A percentile compares a stretch with the other conserved stretches of the same genome.
Conservation (phyloP, 2,888 invertebrate species). For the Microctonus brassicae region DNA sequence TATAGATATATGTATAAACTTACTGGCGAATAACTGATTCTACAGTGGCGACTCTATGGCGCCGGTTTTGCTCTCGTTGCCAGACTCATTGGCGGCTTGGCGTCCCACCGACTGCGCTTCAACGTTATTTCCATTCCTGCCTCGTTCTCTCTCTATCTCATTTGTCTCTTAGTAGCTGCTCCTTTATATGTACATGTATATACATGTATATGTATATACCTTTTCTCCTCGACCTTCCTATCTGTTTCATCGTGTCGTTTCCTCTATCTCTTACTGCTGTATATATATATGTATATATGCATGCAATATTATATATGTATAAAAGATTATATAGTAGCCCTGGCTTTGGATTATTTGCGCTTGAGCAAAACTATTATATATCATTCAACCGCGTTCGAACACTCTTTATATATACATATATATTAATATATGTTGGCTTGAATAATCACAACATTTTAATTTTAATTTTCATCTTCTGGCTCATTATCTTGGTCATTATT, state of each 20-base stretch:
- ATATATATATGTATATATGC: too few species aligned
- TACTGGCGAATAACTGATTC: slow-evolving; percentile 35
- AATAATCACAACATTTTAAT: neutral
- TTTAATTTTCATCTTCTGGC: neutral
- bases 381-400: too few species aligned
- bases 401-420: neutral
- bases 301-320: neutral
- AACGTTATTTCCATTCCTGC: slow-evolving; percentile 39
- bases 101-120: slow-evolving; percentile 62
- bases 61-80: slow-evolving; percentile 60
- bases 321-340: neutral
- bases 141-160: slow-evolving; percentile 28
- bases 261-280: neutral
- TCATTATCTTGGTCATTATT: neutral
- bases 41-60: slow-evolving; percentile 44
- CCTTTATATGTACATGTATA: too few species aligned
- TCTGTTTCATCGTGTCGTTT: slow-evolving; percentile 6
- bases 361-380: too few species aligned
- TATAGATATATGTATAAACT: too few species aligned
- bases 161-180: too few species aligned
- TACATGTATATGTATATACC: too few species aligned
- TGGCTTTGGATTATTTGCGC: slow-evolving; percentile 1
- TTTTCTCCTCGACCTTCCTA: slow-evolving; percentile 3
- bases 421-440: too few species aligned
- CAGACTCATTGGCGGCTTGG: slow-evolving; percentile 67